Base-by-base conservation (phyloP, 2,888 invertebrate genomes). In the Odontocolon sp. region DNA sequence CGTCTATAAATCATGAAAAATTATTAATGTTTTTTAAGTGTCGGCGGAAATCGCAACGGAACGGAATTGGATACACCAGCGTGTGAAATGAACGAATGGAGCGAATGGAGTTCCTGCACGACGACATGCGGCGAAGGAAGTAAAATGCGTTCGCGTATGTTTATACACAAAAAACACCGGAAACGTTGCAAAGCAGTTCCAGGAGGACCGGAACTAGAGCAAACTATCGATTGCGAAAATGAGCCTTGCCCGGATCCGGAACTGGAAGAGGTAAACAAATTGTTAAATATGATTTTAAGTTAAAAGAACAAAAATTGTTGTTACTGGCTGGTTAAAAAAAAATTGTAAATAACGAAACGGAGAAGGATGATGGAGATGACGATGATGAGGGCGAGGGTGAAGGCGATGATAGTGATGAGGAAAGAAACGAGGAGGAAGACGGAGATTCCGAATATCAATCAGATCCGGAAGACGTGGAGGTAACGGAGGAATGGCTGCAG, bases 61-160 rank as follows among this genome's bases (percentile, higher is more conserved):
- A 31, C 69, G 0, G 11, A 82, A 3, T 45, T 85, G 33, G 72
- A 82, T 2, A 83, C 90, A 45, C 91, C 92, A 26, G 87, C 87
- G 78, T 98, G 98, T 33, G 3, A 28, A 16, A 9, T 18, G 18
- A 54, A 14, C 89, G 94, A 92, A 0, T 94, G 96, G 23, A 91
- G 92, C 0, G 94, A 94, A 16, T 98, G 97, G 93, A 92, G 93
- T n/a, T 83, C 91, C 4, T 98, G 98, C 89, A 95, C 96, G 1
- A 96, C 96, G 33, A 93, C 94, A 31, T 98, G 98, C 91, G 98
- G 98, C 61, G 95, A 96, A 91, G 98, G 98, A 16, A 92, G 95
- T 80, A 92, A 95, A 83, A 95, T 95, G 93, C 93, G 97, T 82
- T 93, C 92, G 26, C 93, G 98, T 57, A 91, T 92, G 83, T 97